Evolutionary conservation across 2,797 vertebrate species (phyloP).

Genomic region (Gadopsis marmoratus): DNA sequence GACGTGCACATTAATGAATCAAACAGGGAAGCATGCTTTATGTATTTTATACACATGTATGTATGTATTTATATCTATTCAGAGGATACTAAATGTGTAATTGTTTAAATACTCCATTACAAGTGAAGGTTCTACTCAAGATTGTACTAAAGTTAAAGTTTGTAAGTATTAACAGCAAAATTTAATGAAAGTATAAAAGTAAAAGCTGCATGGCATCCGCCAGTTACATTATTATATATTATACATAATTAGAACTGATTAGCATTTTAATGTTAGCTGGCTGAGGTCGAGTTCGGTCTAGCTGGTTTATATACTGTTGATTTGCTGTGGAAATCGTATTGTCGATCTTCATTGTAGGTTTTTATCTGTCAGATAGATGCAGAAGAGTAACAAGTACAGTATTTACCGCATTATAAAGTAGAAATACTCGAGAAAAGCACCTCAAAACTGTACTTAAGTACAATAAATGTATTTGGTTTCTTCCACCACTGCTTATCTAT

Average conservation of each 20-base stretch:
- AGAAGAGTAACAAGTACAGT: background rate
- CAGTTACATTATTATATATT: background rate
- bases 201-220: background rate
- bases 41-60: background rate
- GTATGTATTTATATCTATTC: background rate
- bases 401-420: background rate
- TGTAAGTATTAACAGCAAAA: background rate
- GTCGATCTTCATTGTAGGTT: too few species aligned
- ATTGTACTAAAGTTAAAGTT: too few species aligned
- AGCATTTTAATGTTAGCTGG: background rate
- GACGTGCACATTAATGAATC: background rate
- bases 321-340: too few species aligned
- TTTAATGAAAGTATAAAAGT: background rate
- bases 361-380: too few species aligned
- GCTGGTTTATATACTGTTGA: too few species aligned
- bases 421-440: background rate
- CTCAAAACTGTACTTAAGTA: background rate
- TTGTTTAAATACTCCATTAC: background rate
- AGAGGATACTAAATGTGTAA: background rate
- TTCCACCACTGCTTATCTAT: background rate
- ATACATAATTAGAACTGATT: background rate
- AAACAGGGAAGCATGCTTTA: background rate
- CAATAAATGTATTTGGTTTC: background rate
- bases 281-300: too few species aligned
- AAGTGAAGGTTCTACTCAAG: too few species aligned